Evolutionary conservation across 2,797 vertebrate genomes (phyloP), one percentile per base, ranked within the genome.

Genomic region (Micrastur ruficollis): DNA sequence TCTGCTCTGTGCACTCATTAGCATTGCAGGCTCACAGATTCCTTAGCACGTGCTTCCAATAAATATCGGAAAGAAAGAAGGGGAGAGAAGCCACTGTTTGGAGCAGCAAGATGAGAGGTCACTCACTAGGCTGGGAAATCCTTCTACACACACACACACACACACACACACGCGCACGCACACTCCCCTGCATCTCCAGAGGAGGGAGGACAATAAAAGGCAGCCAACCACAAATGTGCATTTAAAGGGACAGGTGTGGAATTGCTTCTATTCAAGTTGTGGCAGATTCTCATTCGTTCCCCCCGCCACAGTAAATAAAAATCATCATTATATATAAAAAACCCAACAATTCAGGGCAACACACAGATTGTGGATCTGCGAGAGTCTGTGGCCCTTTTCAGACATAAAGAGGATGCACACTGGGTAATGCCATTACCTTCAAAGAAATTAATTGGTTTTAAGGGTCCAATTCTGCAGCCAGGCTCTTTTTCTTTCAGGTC

Each of bases 1-100:
- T 86, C 79, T 50, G 88, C 70, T 88, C 70, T 56, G 16, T 86
- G 93, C 81, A 59, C 71, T 95, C 79, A 94, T 94, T 86, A 95
- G 89, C 67, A 95, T 52, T 38, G 73, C 29, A 78, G 75, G 38
- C 81, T 85, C 66, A 55, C 47, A 89, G 92, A 95, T 95, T 96
- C 95, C 96, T 95, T 32, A 97, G 86, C 97, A 96, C 93, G 94
- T 96, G 97, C 97, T 97, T 89, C 96, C 92, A 96, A 97, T 94
- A 94, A 90, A 94, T 92, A 95, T 94, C 14, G 73, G 70, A 44
- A 86, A 95, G 79, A 86, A 62, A 86, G 65, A 88, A 83, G 65
- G 29, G 66, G 56, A 89, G 12, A 10, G 79, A 89, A 89, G 66
- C 56, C 80, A 36, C n/a, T 52, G 56, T 50, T 85, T 12, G 13